These are phyloP conservation scores for Nasalis larvatus DNA, from an alignment of 2,113 vertebrate species.

Conservation along the genomic window DNA sequence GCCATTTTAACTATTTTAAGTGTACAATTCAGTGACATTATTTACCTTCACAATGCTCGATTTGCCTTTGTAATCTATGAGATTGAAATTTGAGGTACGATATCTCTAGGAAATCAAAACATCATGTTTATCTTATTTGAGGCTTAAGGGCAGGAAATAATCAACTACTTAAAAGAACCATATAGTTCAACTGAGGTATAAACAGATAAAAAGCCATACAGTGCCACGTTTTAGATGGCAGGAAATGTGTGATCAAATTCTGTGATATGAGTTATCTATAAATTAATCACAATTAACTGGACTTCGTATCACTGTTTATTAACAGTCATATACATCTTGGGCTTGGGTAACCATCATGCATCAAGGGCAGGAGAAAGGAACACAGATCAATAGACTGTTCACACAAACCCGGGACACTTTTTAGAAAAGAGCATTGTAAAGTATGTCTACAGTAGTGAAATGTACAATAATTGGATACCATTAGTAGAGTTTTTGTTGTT, in stretches of 20 bases:
- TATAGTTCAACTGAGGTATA: background rate
- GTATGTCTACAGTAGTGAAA: background rate
- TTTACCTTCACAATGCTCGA: background rate
- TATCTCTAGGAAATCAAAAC: background rate
- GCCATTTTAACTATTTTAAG: background rate
- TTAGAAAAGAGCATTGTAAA: background rate
- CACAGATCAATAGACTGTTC: background rate
- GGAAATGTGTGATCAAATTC: background rate
- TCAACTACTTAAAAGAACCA: background rate
- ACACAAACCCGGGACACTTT: background rate
- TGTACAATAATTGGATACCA: background rate
- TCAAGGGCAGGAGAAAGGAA: background rate
- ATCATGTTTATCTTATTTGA: background rate
- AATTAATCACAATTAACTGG: background rate
- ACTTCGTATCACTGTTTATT: fast-evolving
- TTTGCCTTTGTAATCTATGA: background rate
- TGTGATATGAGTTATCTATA: too few species aligned
- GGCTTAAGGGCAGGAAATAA: background rate
- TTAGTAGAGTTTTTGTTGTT: background rate
- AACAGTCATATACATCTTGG: background rate
- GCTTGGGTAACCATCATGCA: background rate
- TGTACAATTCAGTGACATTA: background rate
- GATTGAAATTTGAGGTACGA: background rate
- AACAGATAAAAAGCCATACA: background rate
- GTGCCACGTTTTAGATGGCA: background rate